Percentiles rank a stretch among this genome's conserved stretches.
These are phyloP conservation scores for Acanthococcus lagerstroemiae DNA, from an alignment of 2,888 invertebrate genomes.

Conservation along the genomic window DNA sequence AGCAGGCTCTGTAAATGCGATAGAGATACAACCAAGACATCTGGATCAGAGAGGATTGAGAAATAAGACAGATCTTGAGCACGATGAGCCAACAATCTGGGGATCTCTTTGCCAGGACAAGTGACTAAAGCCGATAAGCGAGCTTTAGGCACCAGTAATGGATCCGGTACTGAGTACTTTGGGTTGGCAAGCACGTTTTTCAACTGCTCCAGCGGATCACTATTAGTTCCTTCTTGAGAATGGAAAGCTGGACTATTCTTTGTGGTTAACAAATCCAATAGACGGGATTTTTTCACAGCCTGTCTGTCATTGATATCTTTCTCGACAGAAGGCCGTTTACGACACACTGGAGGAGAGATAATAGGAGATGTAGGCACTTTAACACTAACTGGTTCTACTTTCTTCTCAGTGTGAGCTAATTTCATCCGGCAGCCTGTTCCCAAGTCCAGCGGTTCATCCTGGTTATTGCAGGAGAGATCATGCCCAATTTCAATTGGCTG, in stretches of 20 bases:
- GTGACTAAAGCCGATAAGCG: slow-evolving; percentile 58
- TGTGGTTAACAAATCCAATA: slow-evolving; percentile 8
- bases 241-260: not conserved
- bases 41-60: slow-evolving; percentile 44
- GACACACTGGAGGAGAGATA: too few species aligned
- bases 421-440: not conserved
- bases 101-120: slow-evolving; percentile 66
- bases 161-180: slow-evolving; percentile 66
- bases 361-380: too few species aligned
- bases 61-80: slow-evolving; percentile 37
- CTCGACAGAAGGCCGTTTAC: too few species aligned
- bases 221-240: slow-evolving; percentile 4
- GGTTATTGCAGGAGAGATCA: too few species aligned
- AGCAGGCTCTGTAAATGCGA: slow-evolving; percentile 51
- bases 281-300: slow-evolving; percentile 2
- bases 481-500: too few species aligned
- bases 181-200: slow-evolving; percentile 56
- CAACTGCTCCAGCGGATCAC: slow-evolving; percentile 56
- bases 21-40: slow-evolving; percentile 65
- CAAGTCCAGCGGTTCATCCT: slow-evolving; percentile 20
- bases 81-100: slow-evolving; percentile 59
- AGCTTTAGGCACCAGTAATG: slow-evolving; percentile 67
- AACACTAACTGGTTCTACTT: too few species aligned
- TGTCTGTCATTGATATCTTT: not conserved
- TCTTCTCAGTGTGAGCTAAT: too few species aligned